Conservation (phyloP, 53 echinoderm and acorn worm species). For the Henricia sp. region DNA sequence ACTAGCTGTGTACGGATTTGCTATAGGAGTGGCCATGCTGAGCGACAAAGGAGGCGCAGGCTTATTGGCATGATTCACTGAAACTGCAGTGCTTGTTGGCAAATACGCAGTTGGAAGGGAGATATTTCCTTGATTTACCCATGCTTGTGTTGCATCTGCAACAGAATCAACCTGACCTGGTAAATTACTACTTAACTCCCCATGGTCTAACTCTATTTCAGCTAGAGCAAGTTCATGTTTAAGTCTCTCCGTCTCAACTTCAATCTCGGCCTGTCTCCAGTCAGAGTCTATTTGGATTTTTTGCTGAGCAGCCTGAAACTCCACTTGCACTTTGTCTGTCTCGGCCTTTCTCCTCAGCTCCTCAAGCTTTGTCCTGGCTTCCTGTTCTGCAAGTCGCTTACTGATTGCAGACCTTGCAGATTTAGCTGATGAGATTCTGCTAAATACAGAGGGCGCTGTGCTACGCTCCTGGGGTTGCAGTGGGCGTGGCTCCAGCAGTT, state of each 20-base stretch:
- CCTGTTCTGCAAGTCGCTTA: neutral
- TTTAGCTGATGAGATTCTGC: neutral
- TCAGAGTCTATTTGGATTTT: neutral
- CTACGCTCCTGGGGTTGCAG: neutral
- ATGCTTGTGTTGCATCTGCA: neutral
- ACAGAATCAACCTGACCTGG: neutral
- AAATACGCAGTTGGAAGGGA: neutral
- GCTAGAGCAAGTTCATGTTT: neutral
- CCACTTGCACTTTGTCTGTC: neutral
- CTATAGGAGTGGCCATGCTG: neutral
- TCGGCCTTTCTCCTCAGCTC: neutral
- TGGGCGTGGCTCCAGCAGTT: neutral
- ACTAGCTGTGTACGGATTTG: neutral
- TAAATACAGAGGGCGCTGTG: neutral
- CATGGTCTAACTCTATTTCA: neutral
- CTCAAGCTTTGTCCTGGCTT: neutral
- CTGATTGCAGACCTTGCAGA: neutral
- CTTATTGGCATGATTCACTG: neutral
- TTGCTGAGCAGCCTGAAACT: neutral
- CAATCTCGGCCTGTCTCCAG: neutral
- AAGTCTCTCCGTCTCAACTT: neutral
- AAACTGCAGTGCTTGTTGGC: neutral
- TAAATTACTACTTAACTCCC: neutral
- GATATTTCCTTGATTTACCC: neutral
- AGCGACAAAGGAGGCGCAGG: neutral